Base-by-base conservation (phyloP, 23 tunicate genomes). In the Oikopleura albicans region DNA sequence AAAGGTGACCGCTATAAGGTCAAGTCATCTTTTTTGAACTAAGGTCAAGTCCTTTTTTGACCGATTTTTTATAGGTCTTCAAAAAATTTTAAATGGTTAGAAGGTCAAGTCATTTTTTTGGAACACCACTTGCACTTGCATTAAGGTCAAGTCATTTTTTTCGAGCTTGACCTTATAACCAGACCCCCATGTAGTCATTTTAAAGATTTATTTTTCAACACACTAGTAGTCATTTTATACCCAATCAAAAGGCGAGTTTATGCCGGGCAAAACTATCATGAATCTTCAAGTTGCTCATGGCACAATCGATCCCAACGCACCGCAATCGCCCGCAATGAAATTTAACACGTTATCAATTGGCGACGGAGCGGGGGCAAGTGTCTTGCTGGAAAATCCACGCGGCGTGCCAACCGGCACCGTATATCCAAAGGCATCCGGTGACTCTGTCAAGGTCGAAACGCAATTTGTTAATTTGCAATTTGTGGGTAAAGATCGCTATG, bases 351-450 rank as follows among this genome's bases (percentile, higher is more conserved):
- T 76, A 38, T 36, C 40, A 40, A 49, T 49, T 22, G n/a, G n/a
- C n/a, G 22, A 49, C 22, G 63, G 63, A 12, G 39, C 85, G 66
- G 34, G 63, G 4, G 88, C 84, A 0, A 85, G 87, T 1, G 87
- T 89, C 28, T 41, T 92, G 37, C 86, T 92, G 40, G 97, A 92
- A 84, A 92, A 92, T 79, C 97, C 97, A 0, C 38, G 63, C 1
- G 87, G 87, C 39, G 16, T 57, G 40, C 88, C 90, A 49, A 88
- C 91, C 33, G 79, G 31, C 4, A 71, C 28, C 4, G 79, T 71
- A 2, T 16, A 12, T 12, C 4, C 31, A 29, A 16, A 27, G 35
- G 27, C 36, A 2, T 34, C 37, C 37, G 79, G 37, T 4, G 37
- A 71, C 2, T 71, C 79, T 27, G 31, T 2, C 59, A 22, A 8